These are phyloP conservation scores for Zaprionus ghesquierei DNA, from an alignment of 1,140 invertebrate species.

Conservation along the genomic window DNA sequence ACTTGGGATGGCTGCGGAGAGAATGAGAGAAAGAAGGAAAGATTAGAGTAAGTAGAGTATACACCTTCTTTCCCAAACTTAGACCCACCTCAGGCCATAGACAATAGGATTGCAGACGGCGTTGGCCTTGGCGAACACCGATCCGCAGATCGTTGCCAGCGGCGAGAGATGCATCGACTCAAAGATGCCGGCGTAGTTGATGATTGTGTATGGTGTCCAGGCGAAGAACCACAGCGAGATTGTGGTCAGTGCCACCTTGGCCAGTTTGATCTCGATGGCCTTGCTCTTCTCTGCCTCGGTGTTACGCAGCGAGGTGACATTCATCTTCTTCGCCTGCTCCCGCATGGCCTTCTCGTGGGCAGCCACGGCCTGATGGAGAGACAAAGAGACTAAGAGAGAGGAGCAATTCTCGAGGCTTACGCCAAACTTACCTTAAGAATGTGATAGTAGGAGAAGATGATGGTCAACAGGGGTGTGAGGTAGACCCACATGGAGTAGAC, in stretches of 20 bases:
- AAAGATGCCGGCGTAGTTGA: conserved; percentile 89
- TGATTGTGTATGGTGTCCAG: conserved; percentile 89
- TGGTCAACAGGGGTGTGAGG: conserved; percentile 86
- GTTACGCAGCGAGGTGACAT: conserved; percentile 87
- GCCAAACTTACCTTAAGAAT: conserved; percentile 85
- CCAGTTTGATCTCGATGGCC: conserved; percentile 85
- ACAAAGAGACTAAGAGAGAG: not conserved
- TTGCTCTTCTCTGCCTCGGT: conserved; percentile 85
- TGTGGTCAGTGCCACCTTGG: conserved; percentile 89
- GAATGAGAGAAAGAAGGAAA: not conserved
- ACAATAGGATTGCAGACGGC: conserved; percentile 88
- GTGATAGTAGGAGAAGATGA: conserved; percentile 89
- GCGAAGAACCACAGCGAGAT: conserved; percentile 90
- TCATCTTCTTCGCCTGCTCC: conserved; percentile 89
- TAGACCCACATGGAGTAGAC: conserved; percentile 87
- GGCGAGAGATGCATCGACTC: conserved; percentile 86
- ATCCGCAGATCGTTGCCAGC: conserved; percentile 87
- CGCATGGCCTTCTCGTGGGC: conserved; percentile 88
- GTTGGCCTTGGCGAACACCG: conserved; percentile 87
- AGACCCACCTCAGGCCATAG: conserved; percentile 83
- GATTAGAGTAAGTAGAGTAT: not conserved
- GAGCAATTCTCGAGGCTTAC: not conserved
- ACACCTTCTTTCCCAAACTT: not conserved
- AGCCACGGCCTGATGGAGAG: conserved; percentile 84
- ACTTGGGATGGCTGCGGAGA: conserved; percentile 87